These are phyloP conservation scores for Ginglymostoma cirratum DNA, from an alignment of 2,113 vertebrate genomes.

Conservation along the genomic window DNA sequence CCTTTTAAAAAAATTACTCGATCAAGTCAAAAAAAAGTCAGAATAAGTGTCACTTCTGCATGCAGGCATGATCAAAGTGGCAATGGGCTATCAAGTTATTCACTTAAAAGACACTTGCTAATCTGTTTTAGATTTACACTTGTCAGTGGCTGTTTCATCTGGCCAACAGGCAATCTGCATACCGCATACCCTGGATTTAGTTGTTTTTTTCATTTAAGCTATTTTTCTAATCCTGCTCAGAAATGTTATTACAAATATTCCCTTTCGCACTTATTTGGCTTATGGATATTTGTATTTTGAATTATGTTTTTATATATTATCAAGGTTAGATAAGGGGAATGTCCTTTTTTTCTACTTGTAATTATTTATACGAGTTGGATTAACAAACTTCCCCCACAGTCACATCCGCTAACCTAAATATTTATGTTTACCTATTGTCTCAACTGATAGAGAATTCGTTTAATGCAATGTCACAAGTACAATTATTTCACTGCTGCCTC, in stretches of 20 bases:
- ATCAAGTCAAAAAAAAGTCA: not conserved
- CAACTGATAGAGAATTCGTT: not conserved
- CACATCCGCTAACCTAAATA: not conserved
- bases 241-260: not conserved
- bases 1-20: not conserved
- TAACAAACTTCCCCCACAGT: not conserved
- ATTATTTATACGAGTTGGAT: not conserved
- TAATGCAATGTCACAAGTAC: not conserved
- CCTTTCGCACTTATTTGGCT: not conserved
- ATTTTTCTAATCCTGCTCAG: no score
- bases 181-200: not conserved
- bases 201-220: not conserved
- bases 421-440: not conserved
- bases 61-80: constrained; percentile 9
- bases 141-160: not conserved
- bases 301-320: not conserved
- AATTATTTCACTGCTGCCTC: not conserved
- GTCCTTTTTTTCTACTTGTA: not conserved
- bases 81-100: not conserved
- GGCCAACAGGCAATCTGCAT: not conserved
- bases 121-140: constrained; percentile 26
- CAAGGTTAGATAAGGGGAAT: not conserved
- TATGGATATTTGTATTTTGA: not conserved
- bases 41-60: not conserved
- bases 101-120: not conserved